Base-by-base conservation (phyloP, 2,797 vertebrate species). In the Allobates femoralis region DNA sequence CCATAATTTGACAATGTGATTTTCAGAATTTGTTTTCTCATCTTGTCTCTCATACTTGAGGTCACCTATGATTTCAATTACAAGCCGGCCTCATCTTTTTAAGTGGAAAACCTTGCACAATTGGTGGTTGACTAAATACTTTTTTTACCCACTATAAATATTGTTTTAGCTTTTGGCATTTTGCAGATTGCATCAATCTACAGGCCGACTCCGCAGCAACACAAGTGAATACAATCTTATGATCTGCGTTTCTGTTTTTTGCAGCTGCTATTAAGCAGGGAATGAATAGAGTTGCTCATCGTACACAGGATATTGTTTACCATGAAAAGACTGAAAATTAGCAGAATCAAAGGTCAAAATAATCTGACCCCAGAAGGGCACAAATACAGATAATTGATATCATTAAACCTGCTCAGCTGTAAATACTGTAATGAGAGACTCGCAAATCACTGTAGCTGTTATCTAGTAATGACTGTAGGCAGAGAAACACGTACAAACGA, bases 271-370 rank as follows among this genome's bases (percentile, higher is more conserved):
- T 85, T 80, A 60, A 37, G 53, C 23, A 32, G 55, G 32, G n/a
- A 78, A 74, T 37, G 28, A 73, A 79, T 73, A 37, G 60, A 46
- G 34, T 46, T 80, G 34, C 34, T 69, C 30, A 21, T 15, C 11
- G 30, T 60, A 41, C 50, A 30, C 14, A 56, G 73, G 26, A 74
- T 32, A 62, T 34, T 80, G 66, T 69, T 73, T 85, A 79, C 76
- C 15, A n/a, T 69, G 32, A 73, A 58, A 85, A 79, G 56, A 64
- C 34, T 79, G 23, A 21, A 69, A 28, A 85, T 79, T 69, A 71
- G 34, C 23, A 5, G 34, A 62, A 26, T 50, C 69, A 67, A 60
- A 80, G 34, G 19, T 53, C 53, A 73, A 79, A 60, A 67, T 79
- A 50, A 80, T 69, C 37, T 80, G 64, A 80, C 66, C 66, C 41